Conservation (phyloP, 2,797 vertebrate genomes). For the Notoglanidium macrostoma region DNA sequence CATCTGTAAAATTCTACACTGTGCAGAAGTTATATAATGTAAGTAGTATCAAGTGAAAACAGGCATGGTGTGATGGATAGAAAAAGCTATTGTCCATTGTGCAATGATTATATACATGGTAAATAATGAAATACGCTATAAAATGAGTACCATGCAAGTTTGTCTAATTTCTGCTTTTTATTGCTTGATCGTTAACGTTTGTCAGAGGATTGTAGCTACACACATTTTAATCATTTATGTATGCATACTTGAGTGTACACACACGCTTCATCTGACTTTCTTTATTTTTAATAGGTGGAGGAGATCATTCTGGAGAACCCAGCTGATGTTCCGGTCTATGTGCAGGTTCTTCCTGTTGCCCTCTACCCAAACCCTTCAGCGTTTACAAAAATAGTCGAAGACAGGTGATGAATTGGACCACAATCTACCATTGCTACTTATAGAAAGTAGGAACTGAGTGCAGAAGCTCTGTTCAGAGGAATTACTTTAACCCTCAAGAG, state of each 20-base stretch:
- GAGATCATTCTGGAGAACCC: constrained; percentile 93
- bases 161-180: not conserved
- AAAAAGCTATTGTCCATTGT: too few species aligned
- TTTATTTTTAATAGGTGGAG: constrained; percentile 80
- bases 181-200: not conserved
- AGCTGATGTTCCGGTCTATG: constrained; percentile 86
- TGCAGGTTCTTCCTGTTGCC: constrained; percentile 91
- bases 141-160: not conserved
- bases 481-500: not conserved
- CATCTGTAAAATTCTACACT: too few species aligned
- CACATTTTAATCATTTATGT: not conserved
- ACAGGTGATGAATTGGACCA: constrained; percentile 76
- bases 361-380: constrained; percentile 87
- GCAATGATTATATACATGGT: too few species aligned
- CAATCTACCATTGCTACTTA: not conserved
- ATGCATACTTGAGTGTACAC: not conserved
- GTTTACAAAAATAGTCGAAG: constrained; percentile 85
- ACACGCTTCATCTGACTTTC: too few species aligned
- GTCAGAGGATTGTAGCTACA: not conserved
- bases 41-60: too few species aligned
- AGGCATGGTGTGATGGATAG: too few species aligned
- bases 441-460: constrained; percentile 8
- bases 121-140: too few species aligned
- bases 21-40: too few species aligned
- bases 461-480: not conserved